Base-by-base conservation (phyloP, 2,888 invertebrate genomes). In the Calliopum simillimum region DNA sequence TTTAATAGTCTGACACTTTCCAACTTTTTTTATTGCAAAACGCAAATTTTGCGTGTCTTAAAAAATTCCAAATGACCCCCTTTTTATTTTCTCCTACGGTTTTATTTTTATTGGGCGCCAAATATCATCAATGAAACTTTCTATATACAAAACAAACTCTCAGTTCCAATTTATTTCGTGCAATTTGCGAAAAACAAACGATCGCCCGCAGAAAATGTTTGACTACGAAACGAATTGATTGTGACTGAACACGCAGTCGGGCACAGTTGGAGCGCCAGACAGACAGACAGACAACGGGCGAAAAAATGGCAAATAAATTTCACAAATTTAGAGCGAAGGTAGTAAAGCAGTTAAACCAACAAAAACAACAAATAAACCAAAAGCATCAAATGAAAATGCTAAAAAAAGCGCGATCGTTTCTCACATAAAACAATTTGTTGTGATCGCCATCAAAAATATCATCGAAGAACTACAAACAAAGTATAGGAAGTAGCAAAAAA, bases 171-270 rank as follows among this genome's bases (percentile, higher is more conserved):
- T 64, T 41, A 64, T 43, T 33, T 51, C 41, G 16, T 53, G 51
- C 53, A 64, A 64, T 64, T 64, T 64, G 53, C 41, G 51, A 5
- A 64, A 64, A 64, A 64, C 64, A 64, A 64, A 53, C 64, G 51
- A 64, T 64, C 64, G 64, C 64, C 64, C 33, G 64, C 51, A 64
- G 64, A 53, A 49, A 33, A 19, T 64, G 23, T 16, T 56, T 14
- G 23, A 44, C 46, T 56, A 47, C 56, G 66, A 25, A 66, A 44
- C 33, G 46, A 66, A 66, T 66, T 66, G 66, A 66, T 66, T 66
- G 56, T 41, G 66, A 66, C 66, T 56, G 66, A 25, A 66, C 66
- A 66, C 66, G 66, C 64, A 64, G 51, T 21, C 51, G 53, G 61
- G 47, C n/a, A 43, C 62, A 62, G 62, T 13, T 13, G 46, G 14